Evolutionary conservation across 2,888 invertebrate species (phyloP), one percentile per base, ranked within the genome.

Genomic region (Cataglyphis altisquamis): DNA sequence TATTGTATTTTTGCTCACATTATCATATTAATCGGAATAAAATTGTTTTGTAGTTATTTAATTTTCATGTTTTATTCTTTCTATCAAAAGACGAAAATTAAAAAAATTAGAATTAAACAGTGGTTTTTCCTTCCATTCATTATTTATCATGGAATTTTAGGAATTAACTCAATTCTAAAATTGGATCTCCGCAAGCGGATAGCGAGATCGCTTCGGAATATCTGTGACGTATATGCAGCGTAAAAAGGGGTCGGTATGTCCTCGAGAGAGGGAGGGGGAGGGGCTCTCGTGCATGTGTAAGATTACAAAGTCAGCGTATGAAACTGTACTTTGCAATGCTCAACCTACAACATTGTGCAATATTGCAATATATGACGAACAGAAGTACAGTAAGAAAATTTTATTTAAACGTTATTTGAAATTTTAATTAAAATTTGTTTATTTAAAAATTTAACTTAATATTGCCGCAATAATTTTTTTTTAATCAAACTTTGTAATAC

Each of bases 191-290:
- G 29, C 12, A 55, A 55, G 9, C 5, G 64, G 52, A 60, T 36
- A 60, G 12, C 15, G 25, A 70, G 25, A 70, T 32, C 18, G 45
- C 63, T 82, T 87, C 15, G 57, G 66, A 82, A 67, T 64, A 77
- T 68, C 74, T 62, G n/a, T 64, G 66, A 75, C 55, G 62, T 39
- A 5, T 39, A 36, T 15, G 21, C 57, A 21, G 18, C 21, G 48
- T 48, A 60, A 80, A 80, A 70, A 70, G 60, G 45, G 70, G 36
- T 25, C 45, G 60, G 48, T 36, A 41, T 29, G 67, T 80, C 57
- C 68, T 78, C 60, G 68, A 60, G 15, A 78, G 67, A 77, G 29
- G 18, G 6, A 32, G 0, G 32, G 32, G 32, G 32, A 6, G 32
- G 32, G 32, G 1, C 15, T 2, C n/a, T 52, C 18, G 39, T 67